A percentile compares a stretch with the other conserved stretches of the same genome.
These are phyloP conservation scores for Lipophrys pholis DNA, from an alignment of 2,113 vertebrate species.

Conservation along the genomic window DNA sequence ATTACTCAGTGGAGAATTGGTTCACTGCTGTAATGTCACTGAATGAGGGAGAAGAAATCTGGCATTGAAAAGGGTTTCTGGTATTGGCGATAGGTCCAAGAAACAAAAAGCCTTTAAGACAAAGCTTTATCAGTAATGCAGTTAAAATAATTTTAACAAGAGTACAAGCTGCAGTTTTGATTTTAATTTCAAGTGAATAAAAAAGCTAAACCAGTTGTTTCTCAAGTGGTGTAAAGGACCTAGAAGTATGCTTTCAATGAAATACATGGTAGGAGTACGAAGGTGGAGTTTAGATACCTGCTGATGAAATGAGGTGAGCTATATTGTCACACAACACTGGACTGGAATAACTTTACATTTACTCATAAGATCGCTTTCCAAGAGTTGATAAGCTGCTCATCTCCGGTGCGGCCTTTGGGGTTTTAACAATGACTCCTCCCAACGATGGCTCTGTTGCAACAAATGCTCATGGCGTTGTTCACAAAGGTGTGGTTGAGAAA, in stretches of 20 bases:
- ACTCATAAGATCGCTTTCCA: conserved; percentile 4
- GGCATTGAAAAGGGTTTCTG: no score
- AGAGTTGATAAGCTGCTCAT: conserved; percentile 29
- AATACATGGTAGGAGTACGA: background rate
- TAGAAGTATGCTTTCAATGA: background rate
- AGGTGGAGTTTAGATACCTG: background rate
- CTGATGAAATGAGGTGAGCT: conserved; percentile 16
- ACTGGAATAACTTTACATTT: conserved; percentile 19
- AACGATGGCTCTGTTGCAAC: conserved; percentile 18
- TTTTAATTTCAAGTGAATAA: background rate
- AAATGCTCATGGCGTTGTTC: background rate
- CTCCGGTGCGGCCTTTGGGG: background rate
- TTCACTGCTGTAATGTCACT: conserved; percentile 29
- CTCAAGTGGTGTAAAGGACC: background rate
- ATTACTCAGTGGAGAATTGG: conserved; percentile 30
- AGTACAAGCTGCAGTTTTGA: background rate
- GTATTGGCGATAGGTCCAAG: background rate
- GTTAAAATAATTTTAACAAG: no score
- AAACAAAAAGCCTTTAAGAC: background rate
- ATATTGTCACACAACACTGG: conserved; percentile 54
- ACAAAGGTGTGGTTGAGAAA: conserved; percentile 27
- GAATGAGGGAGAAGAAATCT: background rate
- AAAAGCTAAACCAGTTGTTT: background rate
- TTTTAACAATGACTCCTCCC: conserved; percentile 13
- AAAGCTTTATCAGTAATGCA: background rate